A percentile compares a stretch with the other conserved stretches of the same genome.
Conservation (phyloP, 2,888 invertebrate species). For the Unio pictorum region DNA sequence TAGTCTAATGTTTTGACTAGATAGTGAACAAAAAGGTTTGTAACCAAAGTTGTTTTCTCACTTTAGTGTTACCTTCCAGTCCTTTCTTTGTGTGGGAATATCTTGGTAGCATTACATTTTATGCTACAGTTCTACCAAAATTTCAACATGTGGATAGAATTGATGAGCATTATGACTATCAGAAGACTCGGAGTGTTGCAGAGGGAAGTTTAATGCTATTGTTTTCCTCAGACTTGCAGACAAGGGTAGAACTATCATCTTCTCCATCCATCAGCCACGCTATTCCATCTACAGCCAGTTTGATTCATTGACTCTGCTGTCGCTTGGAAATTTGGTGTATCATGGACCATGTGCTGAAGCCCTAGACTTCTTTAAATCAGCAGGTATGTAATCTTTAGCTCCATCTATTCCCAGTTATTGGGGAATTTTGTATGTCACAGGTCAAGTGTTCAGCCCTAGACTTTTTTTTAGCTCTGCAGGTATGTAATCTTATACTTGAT, state of each 20-base stretch:
- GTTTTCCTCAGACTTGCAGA: slow-evolving; percentile 56
- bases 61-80: too few species aligned
- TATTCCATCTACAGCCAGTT: slow-evolving; percentile 70
- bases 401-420: background rate
- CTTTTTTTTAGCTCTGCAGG: slow-evolving; percentile 61
- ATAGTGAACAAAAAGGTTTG: too few species aligned
- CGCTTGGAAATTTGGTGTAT: slow-evolving; percentile 64
- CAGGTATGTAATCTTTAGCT: slow-evolving; percentile 49
- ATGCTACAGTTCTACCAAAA: too few species aligned
- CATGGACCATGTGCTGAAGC: slow-evolving; percentile 64
- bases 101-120: too few species aligned
- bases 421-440: background rate
- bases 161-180: too few species aligned
- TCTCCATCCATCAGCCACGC: slow-evolving; percentile 72
- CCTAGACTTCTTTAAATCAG: slow-evolving; percentile 58
- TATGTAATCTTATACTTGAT: slow-evolving; percentile 13
- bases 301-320: slow-evolving; percentile 65
- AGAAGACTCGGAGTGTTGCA: too few species aligned
- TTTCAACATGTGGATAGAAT: too few species aligned
- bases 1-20: too few species aligned
- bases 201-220: background rate
- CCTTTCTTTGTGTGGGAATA: too few species aligned
- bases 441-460: slow-evolving; percentile 37
- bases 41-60: too few species aligned
- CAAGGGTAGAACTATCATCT: slow-evolving; percentile 68